Evolutionary conservation across 2,113 vertebrate species (phyloP), one percentile per base, ranked within the genome.

Genomic region (Columba janthina): DNA sequence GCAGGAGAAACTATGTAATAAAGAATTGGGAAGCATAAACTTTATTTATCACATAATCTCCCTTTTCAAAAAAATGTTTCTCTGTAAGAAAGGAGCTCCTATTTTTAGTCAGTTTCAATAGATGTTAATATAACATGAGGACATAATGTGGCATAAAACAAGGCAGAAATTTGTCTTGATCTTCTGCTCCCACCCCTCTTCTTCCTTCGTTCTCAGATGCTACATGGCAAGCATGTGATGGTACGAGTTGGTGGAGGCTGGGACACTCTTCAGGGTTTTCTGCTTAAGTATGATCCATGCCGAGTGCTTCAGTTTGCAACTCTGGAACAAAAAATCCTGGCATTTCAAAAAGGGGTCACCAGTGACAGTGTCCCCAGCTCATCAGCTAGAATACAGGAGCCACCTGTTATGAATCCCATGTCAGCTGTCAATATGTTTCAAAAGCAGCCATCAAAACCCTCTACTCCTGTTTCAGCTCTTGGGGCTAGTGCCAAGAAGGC

Each of bases 221-320:
- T 99, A 21, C 99, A 99, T 36, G 99, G 99, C 53, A 99, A 99
- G 95, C 99, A 99, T 1, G 99, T 99, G 96, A 99, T 99, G 99
- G 99, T 99, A 42, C 99, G 99, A 28, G 99, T 99, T 11, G 99
- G 99, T 34, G 99, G 99, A 66, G 99, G 99, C 76, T 99, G 99
- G 99, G 99, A 99, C 97, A 99, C 99, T 2, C 99, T 99, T 80
- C 98, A 99, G 75, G 99, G 99, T 25, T 99, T 99, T 97, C 97
- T 99, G 67, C 97, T 98, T 42, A 99, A 99, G 82, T 99, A 99
- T 25, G 99, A 99, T 96, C 99, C 99, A 0, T 99, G 98, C 91
- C 97, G 99, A 15, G 98, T 99, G 51, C 97, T 99, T 82, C 99
- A 99, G 97, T 99, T 99, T 97, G 99, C 99, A 92, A 99, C 99